A percentile compares a stretch with the other conserved stretches of the same genome.
phyloP scores from a whole-genome alignment of 2,888 invertebrate species.

The Choreutis nemorana region DNA sequence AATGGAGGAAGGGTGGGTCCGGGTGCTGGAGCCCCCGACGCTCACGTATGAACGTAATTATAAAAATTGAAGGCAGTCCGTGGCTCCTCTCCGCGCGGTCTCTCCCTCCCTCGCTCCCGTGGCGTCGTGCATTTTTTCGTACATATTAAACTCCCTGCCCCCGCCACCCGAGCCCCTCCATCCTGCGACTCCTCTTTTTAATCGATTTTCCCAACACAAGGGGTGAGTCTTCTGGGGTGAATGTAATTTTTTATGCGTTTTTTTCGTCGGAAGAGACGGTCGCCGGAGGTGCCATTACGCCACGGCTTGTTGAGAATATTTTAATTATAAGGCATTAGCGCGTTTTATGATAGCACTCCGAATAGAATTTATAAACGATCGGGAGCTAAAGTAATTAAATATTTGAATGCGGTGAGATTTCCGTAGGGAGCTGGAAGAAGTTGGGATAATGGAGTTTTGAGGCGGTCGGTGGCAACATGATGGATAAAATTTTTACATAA shows the following conservation, averaged over 20 bases:
- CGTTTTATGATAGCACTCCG: slow-evolving; percentile 66
- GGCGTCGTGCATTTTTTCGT: slow-evolving; percentile 65
- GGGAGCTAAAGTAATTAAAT: slow-evolving; percentile 64
- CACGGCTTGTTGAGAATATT: slow-evolving; percentile 68
- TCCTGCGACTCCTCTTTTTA: slow-evolving; percentile 65
- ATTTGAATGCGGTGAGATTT: slow-evolving; percentile 66
- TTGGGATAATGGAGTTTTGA: slow-evolving; percentile 45
- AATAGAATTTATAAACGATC: slow-evolving; percentile 61
- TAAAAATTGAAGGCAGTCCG: slow-evolving; percentile 63
- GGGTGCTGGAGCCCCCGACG: slow-evolving; percentile 24
- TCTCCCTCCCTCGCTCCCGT: slow-evolving; percentile 51
- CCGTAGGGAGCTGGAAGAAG: slow-evolving; percentile 47
- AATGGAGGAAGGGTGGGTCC: slow-evolving; percentile 22
- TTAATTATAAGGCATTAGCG: slow-evolving; percentile 68
- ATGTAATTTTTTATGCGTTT: slow-evolving; percentile 69
- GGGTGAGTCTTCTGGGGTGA: slow-evolving; percentile 67
- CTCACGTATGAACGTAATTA: slow-evolving; percentile 71
- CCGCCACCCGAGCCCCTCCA: slow-evolving; percentile 35
- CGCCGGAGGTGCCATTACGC: slow-evolving; percentile 66
- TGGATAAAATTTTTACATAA: slow-evolving; percentile 62
- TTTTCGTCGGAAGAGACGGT: slow-evolving; percentile 56
- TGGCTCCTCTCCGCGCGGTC: slow-evolving; percentile 45
- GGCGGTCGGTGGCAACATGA: slow-evolving; percentile 47
- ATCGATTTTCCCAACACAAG: slow-evolving; percentile 67
- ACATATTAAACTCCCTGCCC: slow-evolving; percentile 61